phyloP scores from a whole-genome alignment of 2,888 invertebrate genomes.

The Temnothorax unifasciatus region DNA sequence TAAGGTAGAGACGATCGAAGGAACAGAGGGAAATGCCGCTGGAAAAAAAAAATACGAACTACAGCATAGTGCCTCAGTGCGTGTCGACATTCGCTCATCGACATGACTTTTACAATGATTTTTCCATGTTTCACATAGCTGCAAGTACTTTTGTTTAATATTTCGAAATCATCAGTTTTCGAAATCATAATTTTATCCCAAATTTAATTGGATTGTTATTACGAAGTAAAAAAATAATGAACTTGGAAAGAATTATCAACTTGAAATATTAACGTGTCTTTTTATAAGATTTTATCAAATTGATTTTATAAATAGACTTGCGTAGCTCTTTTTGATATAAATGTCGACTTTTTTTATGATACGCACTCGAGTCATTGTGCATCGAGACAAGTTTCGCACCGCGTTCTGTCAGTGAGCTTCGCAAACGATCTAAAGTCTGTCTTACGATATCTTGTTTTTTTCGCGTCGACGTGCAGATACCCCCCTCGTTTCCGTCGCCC shows the following conservation, averaged over 20 bases:
- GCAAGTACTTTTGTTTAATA: background rate
- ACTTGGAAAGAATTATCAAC: background rate
- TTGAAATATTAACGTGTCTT: background rate
- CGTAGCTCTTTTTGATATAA: background rate
- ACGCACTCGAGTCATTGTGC: slow-evolving; percentile 51
- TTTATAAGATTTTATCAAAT: background rate
- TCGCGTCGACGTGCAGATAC: background rate
- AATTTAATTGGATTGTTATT: background rate
- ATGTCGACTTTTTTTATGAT: slow-evolving; percentile 10
- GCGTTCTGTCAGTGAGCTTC: slow-evolving; percentile 39
- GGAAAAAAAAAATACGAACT: slow-evolving; percentile 15
- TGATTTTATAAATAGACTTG: background rate
- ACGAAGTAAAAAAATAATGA: background rate
- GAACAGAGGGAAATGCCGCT: slow-evolving; percentile 38
- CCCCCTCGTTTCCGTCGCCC: slow-evolving; percentile 23
- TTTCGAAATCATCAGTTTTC: background rate
- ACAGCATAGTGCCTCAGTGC: slow-evolving; percentile 42
- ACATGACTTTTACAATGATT: background rate
- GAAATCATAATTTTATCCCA: background rate
- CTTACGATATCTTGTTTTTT: slow-evolving; percentile 35
- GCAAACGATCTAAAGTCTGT: slow-evolving; percentile 27
- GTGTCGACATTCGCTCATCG: slow-evolving; percentile 18
- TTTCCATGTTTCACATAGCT: background rate
- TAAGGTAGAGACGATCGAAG: slow-evolving; percentile 46
- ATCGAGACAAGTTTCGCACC: slow-evolving; percentile 45